Evolutionary conservation across 2,797 vertebrate genomes (phyloP), one percentile per base, ranked within the genome.

Genomic region (Phylloscopus collybita): DNA sequence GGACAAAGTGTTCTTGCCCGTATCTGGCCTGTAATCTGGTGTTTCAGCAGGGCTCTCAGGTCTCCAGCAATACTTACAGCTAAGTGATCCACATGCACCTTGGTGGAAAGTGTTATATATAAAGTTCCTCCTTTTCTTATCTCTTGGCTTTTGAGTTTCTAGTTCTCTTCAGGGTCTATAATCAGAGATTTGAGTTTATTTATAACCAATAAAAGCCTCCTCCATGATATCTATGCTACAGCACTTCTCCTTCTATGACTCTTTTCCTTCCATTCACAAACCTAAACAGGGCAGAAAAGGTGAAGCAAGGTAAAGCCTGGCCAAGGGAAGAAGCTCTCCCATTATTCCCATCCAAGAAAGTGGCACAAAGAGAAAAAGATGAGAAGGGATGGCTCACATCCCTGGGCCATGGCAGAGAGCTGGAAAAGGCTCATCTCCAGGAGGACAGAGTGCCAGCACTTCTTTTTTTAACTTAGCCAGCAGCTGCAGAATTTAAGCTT

Each of bases 401-500:
- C 73, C 87, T 45, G 66, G 64, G 60, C 69, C 70, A 60, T 1
- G 8, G 81, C 69, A 84, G 69, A 54, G 94, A 79, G 70, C 62
- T 92, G 66, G 75, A 70, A 87, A 90, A 92, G 91, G 79, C 80
- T 80, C 92, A 92, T 95, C 74, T 90, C 81, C 81, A 90, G 50
- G 53, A 95, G 74, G 53, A 93, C 25, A 7, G 44, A 66, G 42
- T 85, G 88, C 95, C 93, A 96, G 75, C 44, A 51, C 81, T 87
- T 93, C 59, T 92, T 94, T 87, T 89, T 91, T 86, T 69, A 92
- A 85, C 61, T 90, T 57, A 89, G 71, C 75, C 64, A 93, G 69
- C 89, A 95, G 88, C 92, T 96, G 94, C 88, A 91, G 69, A 89
- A 87, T 91, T 92, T 64, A 74, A 85, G 72, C 79, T 94, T 82